Evolutionary conservation across 1,140 invertebrate species (phyloP).

Genomic region (Heliconius hewitsoni): DNA sequence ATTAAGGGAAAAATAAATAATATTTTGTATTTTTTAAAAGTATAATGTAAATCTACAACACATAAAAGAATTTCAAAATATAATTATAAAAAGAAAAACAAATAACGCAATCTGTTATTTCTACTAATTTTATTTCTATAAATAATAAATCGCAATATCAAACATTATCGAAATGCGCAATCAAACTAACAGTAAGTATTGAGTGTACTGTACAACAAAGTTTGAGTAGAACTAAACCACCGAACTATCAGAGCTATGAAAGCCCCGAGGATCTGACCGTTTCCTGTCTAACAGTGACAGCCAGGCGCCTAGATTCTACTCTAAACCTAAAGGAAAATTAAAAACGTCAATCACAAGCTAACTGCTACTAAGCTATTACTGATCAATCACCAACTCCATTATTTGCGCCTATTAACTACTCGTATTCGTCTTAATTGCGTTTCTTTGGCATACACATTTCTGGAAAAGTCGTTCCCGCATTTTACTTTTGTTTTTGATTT

Average conservation of each 20-base stretch:
- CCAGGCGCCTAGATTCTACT: conserved; percentile 60
- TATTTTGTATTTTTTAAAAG: too few species aligned
- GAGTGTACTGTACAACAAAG: conserved; percentile 13
- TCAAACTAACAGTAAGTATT: conserved; percentile 13
- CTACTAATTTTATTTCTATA: too few species aligned
- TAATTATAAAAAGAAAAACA: background rate
- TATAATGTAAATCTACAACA: background rate
- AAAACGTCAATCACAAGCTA: conserved; percentile 71
- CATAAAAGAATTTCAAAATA: background rate
- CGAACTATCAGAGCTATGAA: conserved; percentile 44
- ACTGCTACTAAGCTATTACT: conserved; percentile 58
- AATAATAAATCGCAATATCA: background rate
- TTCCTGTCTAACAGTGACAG: conserved; percentile 62
- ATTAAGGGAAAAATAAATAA: background rate
- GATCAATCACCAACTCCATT: conserved; percentile 67
- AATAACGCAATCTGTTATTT: background rate
- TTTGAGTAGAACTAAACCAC: conserved; percentile 37
- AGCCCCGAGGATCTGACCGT: conserved; percentile 51
- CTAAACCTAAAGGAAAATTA: conserved; percentile 63
- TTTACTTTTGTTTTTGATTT: conserved; percentile 24
- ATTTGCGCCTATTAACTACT: conserved; percentile 68
- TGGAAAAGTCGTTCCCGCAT: conserved; percentile 17
- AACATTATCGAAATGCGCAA: conserved; percentile 19
- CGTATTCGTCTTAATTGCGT: conserved; percentile 61
- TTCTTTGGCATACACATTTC: conserved; percentile 34